phyloP scores from a whole-genome alignment of 1,140 invertebrate genomes.

The Magallana angulata region DNA sequence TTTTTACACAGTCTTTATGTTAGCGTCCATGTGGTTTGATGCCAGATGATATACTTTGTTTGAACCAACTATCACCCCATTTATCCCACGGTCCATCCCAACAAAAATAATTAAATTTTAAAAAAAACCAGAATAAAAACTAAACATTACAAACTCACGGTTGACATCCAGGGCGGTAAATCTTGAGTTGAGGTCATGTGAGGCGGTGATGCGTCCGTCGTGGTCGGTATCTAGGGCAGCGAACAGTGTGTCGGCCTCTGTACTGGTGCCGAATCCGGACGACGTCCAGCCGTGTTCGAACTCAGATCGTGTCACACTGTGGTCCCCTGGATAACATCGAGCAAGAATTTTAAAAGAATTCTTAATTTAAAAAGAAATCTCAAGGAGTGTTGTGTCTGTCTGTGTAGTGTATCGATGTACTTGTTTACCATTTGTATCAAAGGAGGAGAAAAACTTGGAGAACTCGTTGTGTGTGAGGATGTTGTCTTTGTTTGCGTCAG shows the following conservation, averaged over 20 bases:
- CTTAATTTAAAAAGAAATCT: neutral
- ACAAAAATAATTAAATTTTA: no score
- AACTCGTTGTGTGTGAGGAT: constrained; percentile 59
- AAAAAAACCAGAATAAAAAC: no score
- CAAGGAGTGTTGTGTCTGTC: no score
- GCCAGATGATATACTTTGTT: no score
- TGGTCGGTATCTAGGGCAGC: constrained; percentile 53
- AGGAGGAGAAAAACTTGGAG: constrained; percentile 60
- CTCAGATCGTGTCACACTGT: constrained; percentile 58
- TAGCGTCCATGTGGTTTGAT: no score
- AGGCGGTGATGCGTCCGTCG: constrained; percentile 49
- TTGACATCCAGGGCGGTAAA: constrained; percentile 23
- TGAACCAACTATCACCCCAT: no score
- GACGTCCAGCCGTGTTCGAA: constrained; percentile 63
- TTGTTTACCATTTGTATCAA: constrained; percentile 62
- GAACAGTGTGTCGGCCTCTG: constrained; percentile 58
- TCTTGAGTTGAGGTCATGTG: constrained; percentile 55
- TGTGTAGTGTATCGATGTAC: no score
- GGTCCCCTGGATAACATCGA: constrained; percentile 51
- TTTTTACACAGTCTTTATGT: no score
- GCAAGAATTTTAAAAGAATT: neutral
- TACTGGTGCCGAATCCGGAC: constrained; percentile 54
- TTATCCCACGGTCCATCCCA: no score
- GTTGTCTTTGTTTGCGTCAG: constrained; percentile 64
- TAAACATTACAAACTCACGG: neutral